Percentiles rank a stretch among this genome's conserved stretches.
Conservation (phyloP, 2,113 vertebrate species). For the Struthio camelus region DNA sequence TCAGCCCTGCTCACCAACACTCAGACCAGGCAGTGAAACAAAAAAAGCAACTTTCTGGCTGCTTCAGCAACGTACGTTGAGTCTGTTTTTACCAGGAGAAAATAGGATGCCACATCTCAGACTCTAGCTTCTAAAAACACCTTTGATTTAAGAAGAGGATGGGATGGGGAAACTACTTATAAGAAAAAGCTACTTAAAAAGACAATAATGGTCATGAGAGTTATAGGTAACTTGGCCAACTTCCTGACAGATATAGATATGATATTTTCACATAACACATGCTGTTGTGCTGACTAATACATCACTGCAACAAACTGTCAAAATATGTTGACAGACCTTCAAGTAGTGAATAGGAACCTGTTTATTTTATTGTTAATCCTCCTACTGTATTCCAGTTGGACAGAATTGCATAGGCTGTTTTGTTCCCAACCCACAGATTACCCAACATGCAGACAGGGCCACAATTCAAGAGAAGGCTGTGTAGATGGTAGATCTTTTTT, state of each 20-base stretch:
- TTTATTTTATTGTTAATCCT: constrained; percentile 24
- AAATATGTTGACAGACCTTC: constrained; percentile 1
- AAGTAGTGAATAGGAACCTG: neutral
- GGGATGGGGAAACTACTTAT: neutral
- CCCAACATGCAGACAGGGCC: neutral
- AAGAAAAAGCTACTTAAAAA: neutral
- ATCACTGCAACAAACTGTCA: neutral
- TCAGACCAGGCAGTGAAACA: neutral
- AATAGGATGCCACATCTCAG: neutral
- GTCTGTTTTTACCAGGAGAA: neutral
- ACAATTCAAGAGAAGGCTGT: neutral
- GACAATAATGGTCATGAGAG: neutral
- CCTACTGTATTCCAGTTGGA: neutral
- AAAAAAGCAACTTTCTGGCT: neutral
- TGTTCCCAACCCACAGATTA: neutral
- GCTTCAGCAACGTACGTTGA: neutral
- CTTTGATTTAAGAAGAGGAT: neutral
- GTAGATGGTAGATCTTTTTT: neutral
- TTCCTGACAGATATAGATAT: neutral
- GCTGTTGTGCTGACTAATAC: constrained; percentile 4
- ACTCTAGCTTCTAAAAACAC: neutral
- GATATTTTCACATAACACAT: neutral
- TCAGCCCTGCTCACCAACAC: neutral
- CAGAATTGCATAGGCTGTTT: neutral
- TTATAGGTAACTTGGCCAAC: neutral